Evolutionary conservation across 2,797 vertebrate genomes (phyloP).

Genomic region (Acestrorhynchus altus): DNA sequence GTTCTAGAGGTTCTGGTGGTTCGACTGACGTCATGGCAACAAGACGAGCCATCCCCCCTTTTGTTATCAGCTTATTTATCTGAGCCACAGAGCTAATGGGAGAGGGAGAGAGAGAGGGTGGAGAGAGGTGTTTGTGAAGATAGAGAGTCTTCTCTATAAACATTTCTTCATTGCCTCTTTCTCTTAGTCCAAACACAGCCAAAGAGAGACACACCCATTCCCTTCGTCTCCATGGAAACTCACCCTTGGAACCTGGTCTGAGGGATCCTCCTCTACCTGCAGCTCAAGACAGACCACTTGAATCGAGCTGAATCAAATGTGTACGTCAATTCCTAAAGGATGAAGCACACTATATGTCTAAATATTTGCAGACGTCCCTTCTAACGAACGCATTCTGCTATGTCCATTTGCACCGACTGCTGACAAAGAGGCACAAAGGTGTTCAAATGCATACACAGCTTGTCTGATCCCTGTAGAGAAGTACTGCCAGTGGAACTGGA

Average conservation of each 20-base stretch:
- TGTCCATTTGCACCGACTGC: no score
- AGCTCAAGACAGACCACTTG: neutral
- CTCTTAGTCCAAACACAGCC: slow-evolving; percentile 48
- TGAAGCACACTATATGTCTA: no score
- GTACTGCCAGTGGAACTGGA: no score
- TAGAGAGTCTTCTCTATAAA: slow-evolving; percentile 50
- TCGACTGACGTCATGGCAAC: slow-evolving; percentile 43
- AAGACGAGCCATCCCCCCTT: slow-evolving; percentile 25
- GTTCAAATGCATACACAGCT: no score
- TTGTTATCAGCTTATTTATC: slow-evolving; percentile 55
- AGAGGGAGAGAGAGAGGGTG: slow-evolving; percentile 30
- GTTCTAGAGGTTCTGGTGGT: slow-evolving; percentile 27
- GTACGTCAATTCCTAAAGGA: no score
- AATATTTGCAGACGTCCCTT: no score
- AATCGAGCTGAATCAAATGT: neutral
- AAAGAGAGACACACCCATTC: slow-evolving; percentile 33
- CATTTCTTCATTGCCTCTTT: slow-evolving; percentile 42
- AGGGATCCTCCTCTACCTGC: slow-evolving; percentile 23
- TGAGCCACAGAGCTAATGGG: slow-evolving; percentile 31
- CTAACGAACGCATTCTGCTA: no score
- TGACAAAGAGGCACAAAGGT: no score
- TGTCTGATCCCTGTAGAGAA: no score
- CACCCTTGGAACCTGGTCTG: neutral
- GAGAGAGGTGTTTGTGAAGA: slow-evolving; percentile 54
- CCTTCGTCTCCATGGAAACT: slow-evolving; percentile 34